Base-by-base conservation (phyloP, 2,888 invertebrate genomes). In the Notodonta ziczac region DNA sequence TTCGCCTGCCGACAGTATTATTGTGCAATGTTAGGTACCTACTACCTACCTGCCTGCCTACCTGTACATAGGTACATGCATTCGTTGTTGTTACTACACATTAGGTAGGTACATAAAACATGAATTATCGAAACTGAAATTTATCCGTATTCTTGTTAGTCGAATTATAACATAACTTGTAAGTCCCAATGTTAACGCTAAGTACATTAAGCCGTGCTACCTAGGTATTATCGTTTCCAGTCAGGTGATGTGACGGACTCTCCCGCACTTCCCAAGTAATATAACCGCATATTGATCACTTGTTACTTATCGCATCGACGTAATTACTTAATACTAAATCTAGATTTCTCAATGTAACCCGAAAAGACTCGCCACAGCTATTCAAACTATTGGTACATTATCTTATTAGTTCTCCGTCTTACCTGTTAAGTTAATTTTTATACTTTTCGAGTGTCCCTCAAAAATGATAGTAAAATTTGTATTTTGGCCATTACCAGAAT, bases 1-100 rank as follows among this genome's bases (percentile, higher is more conserved):
- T 42, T 16, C 12, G 60, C 48, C 57, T 53, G 48, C 44, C 52
- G 5, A 48, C 16, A 40, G 14, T 56, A 56, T 58, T 57, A 35
- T 54, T 56, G n/a, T 50, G 12, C 57, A 42, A 12, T 50, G 39
- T 63, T 57, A 56, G 24, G 24, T 24, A 24, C 2, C 24, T 24
- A 24, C n/a, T n/a, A n/a, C n/a, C n/a, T n/a, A n/a, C n/a, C n/a
- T n/a, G n/a, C 24, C 24, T 24, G 24, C 56, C 4, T 42, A 7
- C 42, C 12, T 42, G 35, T 35, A 35, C 2, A 35, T 35, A 35
- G 6, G 7, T 35, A 35, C 35, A 35, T 24, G 24, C 24, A 24
- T 2, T 24, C 24, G 24, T 42, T 42, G 10, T 9, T 42, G 42
- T 42, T 42, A 24, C 42, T 42, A 42, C 42, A 9, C 42, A 10